Evolutionary conservation across 2,888 invertebrate species (phyloP).

Genomic region (Andrena haemorrhoa): DNA sequence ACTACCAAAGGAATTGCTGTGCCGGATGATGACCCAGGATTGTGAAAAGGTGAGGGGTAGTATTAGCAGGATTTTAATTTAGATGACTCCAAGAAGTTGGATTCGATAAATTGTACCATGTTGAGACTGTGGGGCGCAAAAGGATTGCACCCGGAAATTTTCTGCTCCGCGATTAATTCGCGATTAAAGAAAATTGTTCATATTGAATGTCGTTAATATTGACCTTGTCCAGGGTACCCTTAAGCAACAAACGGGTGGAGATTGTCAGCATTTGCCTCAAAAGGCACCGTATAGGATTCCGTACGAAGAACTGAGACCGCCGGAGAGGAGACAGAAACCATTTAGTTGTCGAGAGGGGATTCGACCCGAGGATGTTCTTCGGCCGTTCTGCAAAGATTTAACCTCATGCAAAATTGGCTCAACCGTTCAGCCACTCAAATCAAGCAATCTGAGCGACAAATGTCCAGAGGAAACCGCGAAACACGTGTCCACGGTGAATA

Average conservation of each 20-base stretch:
- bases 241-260: fast-evolving
- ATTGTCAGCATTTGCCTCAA: fast-evolving
- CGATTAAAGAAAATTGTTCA: background rate
- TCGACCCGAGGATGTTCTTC: conserved; percentile 17
- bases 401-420: background rate
- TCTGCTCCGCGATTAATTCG: background rate
- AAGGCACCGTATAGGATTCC: background rate
- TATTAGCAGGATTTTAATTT: background rate
- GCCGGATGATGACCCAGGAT: background rate
- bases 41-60: conserved; percentile 8
- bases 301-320: conserved; percentile 60
- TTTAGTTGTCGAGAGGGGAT: conserved; percentile 35
- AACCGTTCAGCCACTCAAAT: fast-evolving
- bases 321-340: background rate
- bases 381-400: conserved; percentile 8
- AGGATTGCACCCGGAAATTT: too few relatives aligned
- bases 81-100: background rate
- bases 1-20: conserved; percentile 48
- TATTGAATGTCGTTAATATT: background rate
- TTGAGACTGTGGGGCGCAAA: background rate
- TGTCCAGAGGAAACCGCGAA: background rate
- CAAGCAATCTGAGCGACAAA: background rate
- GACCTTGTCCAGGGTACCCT: fast-evolving
- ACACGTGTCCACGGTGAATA: background rate
- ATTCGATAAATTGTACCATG: background rate